These are phyloP conservation scores for Mus minutoides DNA, from an alignment of 2,797 vertebrate species.

Conservation along the genomic window DNA sequence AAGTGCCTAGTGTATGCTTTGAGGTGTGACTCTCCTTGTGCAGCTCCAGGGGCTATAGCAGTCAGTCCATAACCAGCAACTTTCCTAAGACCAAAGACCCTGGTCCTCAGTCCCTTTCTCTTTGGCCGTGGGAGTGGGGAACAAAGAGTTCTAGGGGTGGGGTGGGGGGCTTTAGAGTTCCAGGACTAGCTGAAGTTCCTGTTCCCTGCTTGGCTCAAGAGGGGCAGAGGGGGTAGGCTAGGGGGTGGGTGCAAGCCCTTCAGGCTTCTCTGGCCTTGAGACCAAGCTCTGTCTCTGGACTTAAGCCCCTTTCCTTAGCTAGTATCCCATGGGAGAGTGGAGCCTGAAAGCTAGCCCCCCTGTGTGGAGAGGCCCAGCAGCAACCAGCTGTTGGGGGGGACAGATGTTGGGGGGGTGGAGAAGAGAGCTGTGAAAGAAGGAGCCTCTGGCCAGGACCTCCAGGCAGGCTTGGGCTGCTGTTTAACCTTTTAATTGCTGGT, in stretches of 20 bases:
- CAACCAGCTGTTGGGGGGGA: slow-evolving; percentile 77
- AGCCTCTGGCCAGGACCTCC: slow-evolving; percentile 54
- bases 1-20: neutral
- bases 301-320: slow-evolving; percentile 23
- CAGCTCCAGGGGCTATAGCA: neutral
- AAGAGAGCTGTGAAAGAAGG: slow-evolving; percentile 41
- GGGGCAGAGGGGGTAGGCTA: neutral
- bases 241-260: too few species aligned
- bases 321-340: slow-evolving; percentile 38
- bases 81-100: neutral
- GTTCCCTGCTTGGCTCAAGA: neutral
- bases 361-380: neutral
- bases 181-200: neutral
- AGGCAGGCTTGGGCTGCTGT: slow-evolving; percentile 1
- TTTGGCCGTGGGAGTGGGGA: neutral
- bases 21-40: neutral
- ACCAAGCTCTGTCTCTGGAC: neutral
- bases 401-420: slow-evolving; percentile 60
- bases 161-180: neutral
- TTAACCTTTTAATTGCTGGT: slow-evolving; percentile 81
- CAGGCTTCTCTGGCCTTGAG: neutral
- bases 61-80: neutral
- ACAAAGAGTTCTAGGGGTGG: slow-evolving; percentile 54
- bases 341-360: slow-evolving; percentile 63
- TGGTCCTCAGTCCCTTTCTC: neutral